phyloP scores from a whole-genome alignment of 2,113 vertebrate species.

The Chlorocebus sabaeus region DNA sequence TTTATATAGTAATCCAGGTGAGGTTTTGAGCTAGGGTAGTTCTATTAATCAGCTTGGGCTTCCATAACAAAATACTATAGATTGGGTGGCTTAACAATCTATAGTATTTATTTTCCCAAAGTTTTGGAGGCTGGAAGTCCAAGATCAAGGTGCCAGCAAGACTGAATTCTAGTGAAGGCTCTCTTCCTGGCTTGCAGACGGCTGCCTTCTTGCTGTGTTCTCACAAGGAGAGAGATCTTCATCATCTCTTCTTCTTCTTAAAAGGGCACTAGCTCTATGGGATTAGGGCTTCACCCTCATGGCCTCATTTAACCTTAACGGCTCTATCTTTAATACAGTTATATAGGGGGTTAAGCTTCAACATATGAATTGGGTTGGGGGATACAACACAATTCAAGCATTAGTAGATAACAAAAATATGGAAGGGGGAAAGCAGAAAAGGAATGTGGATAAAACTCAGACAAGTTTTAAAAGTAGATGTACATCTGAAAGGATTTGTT shows the following conservation, averaged over 20 bases:
- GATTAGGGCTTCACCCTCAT: background rate
- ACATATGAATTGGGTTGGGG: no score
- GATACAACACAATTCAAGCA: background rate
- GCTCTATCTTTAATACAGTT: background rate
- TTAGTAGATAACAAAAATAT: background rate
- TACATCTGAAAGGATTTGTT: background rate
- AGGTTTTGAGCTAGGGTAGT: background rate
- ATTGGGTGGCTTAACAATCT: background rate
- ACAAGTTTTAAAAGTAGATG: background rate
- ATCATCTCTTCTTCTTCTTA: background rate
- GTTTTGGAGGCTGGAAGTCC: background rate
- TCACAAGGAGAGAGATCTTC: background rate
- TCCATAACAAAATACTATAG: background rate
- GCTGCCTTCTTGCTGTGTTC: background rate
- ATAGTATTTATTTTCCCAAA: background rate
- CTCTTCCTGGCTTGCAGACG: background rate
- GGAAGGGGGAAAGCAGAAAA: background rate
- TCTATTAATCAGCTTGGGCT: no score
- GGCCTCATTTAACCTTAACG: background rate
- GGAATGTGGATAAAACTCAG: background rate
- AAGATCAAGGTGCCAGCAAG: background rate
- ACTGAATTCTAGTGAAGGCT: background rate
- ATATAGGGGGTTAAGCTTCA: background rate
- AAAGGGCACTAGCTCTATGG: background rate
- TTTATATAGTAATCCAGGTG: background rate